A percentile compares a stretch with the other conserved stretches of the same genome.
Conservation (phyloP, 2,113 vertebrate genomes). For the Dasyurus viverrinus region DNA sequence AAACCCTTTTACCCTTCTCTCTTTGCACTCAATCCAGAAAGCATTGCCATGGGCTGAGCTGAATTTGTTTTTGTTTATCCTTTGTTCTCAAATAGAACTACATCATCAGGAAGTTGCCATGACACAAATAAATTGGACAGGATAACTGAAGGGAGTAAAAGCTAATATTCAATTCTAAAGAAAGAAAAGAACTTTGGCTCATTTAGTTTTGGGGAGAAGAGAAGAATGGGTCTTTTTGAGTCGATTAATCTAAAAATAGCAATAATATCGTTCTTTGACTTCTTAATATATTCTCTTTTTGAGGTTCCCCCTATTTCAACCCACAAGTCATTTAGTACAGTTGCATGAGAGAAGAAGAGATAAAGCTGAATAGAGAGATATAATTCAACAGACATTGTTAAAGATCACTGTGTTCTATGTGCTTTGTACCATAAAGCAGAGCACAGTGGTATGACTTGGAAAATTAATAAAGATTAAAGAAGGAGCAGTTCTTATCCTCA, state of each 20-base stretch:
- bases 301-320: not conserved
- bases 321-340: not conserved
- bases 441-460: not conserved
- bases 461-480: not conserved
- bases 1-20: not conserved
- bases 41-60: not conserved
- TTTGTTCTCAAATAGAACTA: no score
- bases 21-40: not conserved
- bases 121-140: not conserved
- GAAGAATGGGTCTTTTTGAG: not conserved
- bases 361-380: not conserved
- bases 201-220: not conserved
- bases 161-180: not conserved
- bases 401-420: not conserved
- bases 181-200: not conserved
- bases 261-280: not conserved
- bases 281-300: not conserved
- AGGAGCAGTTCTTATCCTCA: not conserved
- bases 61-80: not conserved
- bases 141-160: not conserved
- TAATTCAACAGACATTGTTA: not conserved
- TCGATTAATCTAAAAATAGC: not conserved
- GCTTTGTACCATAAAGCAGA: not conserved
- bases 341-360: not conserved
- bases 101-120: no score